These are phyloP conservation scores for Vulpes ferrilata DNA, from an alignment of 2,113 vertebrate genomes.

Conservation along the genomic window DNA sequence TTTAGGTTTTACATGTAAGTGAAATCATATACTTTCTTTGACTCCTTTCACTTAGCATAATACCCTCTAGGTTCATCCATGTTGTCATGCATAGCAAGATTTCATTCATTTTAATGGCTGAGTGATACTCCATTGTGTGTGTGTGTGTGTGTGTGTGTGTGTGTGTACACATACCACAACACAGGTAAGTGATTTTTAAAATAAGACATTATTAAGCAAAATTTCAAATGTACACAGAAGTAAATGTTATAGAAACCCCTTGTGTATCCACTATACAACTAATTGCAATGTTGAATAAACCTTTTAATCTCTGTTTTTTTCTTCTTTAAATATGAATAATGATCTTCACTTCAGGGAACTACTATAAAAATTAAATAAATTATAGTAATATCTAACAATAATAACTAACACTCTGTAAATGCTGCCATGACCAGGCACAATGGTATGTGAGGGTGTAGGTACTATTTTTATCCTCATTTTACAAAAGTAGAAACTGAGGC, in stretches of 20 bases:
- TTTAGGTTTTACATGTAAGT: not conserved
- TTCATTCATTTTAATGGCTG: not conserved
- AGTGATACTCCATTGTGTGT: not conserved
- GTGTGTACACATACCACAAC: not conserved
- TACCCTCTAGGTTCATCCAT: not conserved
- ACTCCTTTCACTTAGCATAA: not conserved
- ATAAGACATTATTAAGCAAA: not conserved
- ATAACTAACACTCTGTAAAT: not conserved
- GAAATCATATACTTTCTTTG: not conserved
- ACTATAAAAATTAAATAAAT: not conserved
- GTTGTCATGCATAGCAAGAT: not conserved
- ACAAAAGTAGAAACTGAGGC: not conserved
- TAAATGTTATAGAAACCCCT: not conserved
- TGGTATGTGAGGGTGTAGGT: not conserved
- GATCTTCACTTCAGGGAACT: not conserved
- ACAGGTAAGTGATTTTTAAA: not conserved
- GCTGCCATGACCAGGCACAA: fast-evolving
- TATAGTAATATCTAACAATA: not conserved
- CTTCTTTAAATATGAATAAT: not conserved
- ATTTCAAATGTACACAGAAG: not conserved
- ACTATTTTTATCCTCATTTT: not conserved
- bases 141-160: not conserved
- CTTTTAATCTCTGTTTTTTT: not conserved
- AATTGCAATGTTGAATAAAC: not conserved
- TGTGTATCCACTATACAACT: not conserved